Evolutionary conservation across 2,888 invertebrate genomes (phyloP), one percentile per base, ranked within the genome.

Genomic region (Subacronicta megacephala): DNA sequence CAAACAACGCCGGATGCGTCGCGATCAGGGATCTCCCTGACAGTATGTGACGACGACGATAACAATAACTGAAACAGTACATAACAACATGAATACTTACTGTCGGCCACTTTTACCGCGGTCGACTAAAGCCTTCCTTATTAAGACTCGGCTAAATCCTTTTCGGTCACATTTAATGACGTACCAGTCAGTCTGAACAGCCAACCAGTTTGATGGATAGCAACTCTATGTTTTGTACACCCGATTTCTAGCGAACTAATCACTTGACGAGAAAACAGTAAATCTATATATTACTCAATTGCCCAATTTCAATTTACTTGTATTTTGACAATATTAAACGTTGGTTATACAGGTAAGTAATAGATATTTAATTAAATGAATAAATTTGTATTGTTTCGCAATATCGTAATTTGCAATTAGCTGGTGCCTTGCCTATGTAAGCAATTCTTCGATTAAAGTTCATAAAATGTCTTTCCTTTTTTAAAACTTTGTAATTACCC

Each of bases 91-190:
- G 57, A 62, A 67, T 72, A 69, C 59, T 63, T 66, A 68, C 70
- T 47, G 63, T 69, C 62, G 70, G 53, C 75, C 76, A 88, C 84
- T 87, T 85, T 88, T 86, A 85, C 88, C 77, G 76, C 78, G 78
- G 73, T 80, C 78, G 80, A 77, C 82, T 83, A 87, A 86, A 89
- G 80, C 82, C 77, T 85, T 84, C 90, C 89, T 83, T 92, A 89
- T 85, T 86, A 83, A 90, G 90, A 85, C 78, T 75, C 79, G 82
- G 80, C 84, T 81, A 90, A 90, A 89, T 87, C 92, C 90, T 90
- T 90, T 90, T 92, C 73, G 88, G 92, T 91, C 89, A 84, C 84
- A 88, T 92, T 91, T 92, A 91, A 92, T 90, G 90, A 90, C 89
- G 89, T 82, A 76, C 82, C 77, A 84, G 84, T 82, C 85, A 80